phyloP scores from a whole-genome alignment of 2,113 vertebrate species.

The Crotalus tigris region DNA sequence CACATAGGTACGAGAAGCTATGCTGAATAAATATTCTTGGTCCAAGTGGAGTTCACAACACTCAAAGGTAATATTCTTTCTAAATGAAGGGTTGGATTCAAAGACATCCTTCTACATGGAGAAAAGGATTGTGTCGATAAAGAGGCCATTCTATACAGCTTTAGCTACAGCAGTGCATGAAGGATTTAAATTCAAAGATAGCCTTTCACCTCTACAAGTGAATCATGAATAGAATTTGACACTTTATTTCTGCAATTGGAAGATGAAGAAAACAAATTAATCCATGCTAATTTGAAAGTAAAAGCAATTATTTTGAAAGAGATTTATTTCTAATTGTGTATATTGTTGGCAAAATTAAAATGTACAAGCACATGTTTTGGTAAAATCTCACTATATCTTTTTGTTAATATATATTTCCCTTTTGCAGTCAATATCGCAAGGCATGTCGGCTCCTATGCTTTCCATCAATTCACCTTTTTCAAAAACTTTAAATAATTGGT shows the following conservation, averaged over 20 bases:
- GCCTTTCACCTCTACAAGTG: neutral
- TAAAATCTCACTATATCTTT: neutral
- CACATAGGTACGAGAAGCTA: slow-evolving; percentile 71
- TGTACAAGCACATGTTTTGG: neutral
- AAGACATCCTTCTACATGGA: neutral
- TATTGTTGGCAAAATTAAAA: neutral
- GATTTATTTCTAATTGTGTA: neutral
- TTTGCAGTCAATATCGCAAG: slow-evolving; percentile 69
- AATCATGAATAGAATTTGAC: neutral
- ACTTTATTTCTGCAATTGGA: neutral
- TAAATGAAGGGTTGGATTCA: neutral
- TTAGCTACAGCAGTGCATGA: neutral
- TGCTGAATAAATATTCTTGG: slow-evolving; percentile 69
- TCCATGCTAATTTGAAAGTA: neutral
- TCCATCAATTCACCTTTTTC: slow-evolving; percentile 75
- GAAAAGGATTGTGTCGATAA: neutral
- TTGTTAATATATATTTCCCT: slow-evolving; percentile 12
- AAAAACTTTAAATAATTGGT: slow-evolving; percentile 73
- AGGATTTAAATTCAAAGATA: neutral
- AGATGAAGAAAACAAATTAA: neutral
- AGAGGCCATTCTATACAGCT: neutral
- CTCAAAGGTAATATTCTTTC: slow-evolving; percentile 67
- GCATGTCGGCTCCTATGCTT: slow-evolving; percentile 69
- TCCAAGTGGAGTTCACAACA: slow-evolving; percentile 73
- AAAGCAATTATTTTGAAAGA: neutral